A percentile compares a stretch with the other conserved stretches of the same genome.
Evolutionary conservation across 2,888 invertebrate species (phyloP).

Genomic region (Deilephila elpenor): DNA sequence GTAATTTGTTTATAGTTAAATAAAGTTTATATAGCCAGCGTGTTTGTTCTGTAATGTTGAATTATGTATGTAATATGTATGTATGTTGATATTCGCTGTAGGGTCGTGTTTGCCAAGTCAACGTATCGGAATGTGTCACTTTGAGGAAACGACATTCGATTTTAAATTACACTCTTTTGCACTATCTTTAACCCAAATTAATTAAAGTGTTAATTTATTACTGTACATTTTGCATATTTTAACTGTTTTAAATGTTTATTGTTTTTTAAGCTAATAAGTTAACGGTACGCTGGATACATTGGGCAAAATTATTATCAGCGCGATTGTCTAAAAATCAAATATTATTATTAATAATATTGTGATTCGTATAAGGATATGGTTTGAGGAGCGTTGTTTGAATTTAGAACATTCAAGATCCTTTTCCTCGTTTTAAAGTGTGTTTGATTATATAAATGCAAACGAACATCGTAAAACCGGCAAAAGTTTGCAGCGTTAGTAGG

Average conservation of each 20-base stretch:
- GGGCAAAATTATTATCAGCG: neutral
- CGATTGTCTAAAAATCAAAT: neutral
- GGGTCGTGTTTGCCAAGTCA: constrained; percentile 36
- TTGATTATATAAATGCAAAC: constrained; percentile 50
- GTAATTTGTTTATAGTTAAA: constrained; percentile 16
- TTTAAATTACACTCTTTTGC: constrained; percentile 19
- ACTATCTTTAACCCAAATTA: constrained; percentile 27
- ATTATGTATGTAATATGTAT: constrained; percentile 35
- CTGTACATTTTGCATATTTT: neutral
- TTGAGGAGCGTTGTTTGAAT: neutral
- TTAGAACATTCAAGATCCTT: constrained; percentile 35
- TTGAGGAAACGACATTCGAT: constrained; percentile 39
- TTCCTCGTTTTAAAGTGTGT: constrained; percentile 44
- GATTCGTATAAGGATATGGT: neutral
- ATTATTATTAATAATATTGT: no score
- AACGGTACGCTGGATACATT: neutral
- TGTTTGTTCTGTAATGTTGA: constrained; percentile 39
- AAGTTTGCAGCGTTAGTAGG: constrained; percentile 49
- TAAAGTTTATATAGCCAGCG: constrained; percentile 22
- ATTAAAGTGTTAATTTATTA: constrained; percentile 32
- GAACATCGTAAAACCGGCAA: constrained; percentile 47
- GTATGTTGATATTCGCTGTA: constrained; percentile 37
- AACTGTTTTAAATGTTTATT: neutral
- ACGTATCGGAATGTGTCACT: constrained; percentile 42
- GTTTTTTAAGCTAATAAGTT: no score